Conservation (phyloP, 2,113 vertebrate species). For the Hypomesus transpacificus region DNA sequence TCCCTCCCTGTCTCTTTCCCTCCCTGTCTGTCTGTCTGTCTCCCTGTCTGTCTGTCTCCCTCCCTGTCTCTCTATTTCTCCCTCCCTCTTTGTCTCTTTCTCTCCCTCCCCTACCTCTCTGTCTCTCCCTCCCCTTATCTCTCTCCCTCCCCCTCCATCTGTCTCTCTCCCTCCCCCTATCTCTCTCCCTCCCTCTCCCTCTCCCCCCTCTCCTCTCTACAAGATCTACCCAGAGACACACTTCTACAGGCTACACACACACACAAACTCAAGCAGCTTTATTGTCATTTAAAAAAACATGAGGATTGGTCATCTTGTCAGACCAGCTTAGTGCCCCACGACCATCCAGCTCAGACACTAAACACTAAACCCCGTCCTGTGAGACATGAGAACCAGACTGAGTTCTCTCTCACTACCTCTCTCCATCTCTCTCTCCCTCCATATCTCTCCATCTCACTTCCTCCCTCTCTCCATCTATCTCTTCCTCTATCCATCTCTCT, state of each 20-base stretch:
- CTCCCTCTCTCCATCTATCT: no score
- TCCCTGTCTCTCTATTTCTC: not conserved
- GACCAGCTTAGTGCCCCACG: not conserved
- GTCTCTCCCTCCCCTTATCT: constrained; percentile 22
- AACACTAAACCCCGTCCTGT: not conserved
- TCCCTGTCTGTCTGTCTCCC: not conserved
- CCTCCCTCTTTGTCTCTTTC: not conserved
- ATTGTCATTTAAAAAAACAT: not conserved
- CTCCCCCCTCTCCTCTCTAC: constrained; percentile 18
- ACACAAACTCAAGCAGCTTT: not conserved
- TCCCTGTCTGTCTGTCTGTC: not conserved
- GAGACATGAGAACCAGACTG: no score
- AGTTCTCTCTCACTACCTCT: no score
- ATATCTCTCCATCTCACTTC: no score
- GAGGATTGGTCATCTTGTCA: not conserved
- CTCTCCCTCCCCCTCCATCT: constrained; percentile 10
- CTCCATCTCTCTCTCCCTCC: no score
- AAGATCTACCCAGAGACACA: not conserved
- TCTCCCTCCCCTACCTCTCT: constrained; percentile 19
- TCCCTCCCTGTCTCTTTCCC: not conserved
- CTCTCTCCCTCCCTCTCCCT: constrained; percentile 4
- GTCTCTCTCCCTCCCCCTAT: constrained; percentile 25
- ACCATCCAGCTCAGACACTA: not conserved
- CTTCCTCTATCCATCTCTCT: no score
- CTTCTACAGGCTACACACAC: not conserved